Evolutionary conservation across 2,797 vertebrate genomes (phyloP), one percentile per base, ranked within the genome.

Genomic region (Allobates femoralis): DNA sequence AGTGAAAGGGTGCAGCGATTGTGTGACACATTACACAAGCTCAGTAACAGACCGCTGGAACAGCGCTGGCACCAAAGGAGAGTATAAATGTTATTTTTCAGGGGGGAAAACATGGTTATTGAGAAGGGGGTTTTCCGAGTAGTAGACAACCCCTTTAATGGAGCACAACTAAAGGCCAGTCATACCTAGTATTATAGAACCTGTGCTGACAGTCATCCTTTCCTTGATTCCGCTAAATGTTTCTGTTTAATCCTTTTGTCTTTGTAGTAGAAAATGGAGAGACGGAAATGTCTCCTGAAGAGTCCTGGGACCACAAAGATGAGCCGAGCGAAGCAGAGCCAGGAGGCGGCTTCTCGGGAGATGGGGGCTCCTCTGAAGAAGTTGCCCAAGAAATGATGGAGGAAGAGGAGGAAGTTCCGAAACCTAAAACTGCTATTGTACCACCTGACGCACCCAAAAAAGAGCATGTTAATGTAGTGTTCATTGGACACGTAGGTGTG

Each of bases 401-500:
- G 90, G 98, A 99, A 85, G 98, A 99, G 8, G 98, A 99, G 78
- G 98, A 98, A 86, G 92, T 96, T 85, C 94, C 95, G 37, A 95
- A 91, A 89, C 97, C 95, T 0, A 99, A 99, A 91, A 94, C 95
- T 41, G 93, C 95, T 76, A 93, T 94, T 3, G 90, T 92, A 16
- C 96, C 96, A 0, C 96, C 97, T 79, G 96, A 98, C 23, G 97
- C 98, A 85, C 98, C 98, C 50, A 99, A 96, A 89, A 99, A 97
- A 92, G 98, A 99, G 87, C 98, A 99, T 14, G 96, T 99, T 89
- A 99, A 99, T 26, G 98, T 99, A 50, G 98, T 99, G 55, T 99
- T 99, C 93, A 99, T 99, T 76, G 98, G 98, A n/a, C 98, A 99
- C 0, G 98, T 99, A 91, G 98, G 98, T 99, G 89, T 96, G 98